A percentile compares a stretch with the other conserved stretches of the same genome.
Conservation (phyloP, 1,140 invertebrate species). For the Bombus soroeensis region DNA sequence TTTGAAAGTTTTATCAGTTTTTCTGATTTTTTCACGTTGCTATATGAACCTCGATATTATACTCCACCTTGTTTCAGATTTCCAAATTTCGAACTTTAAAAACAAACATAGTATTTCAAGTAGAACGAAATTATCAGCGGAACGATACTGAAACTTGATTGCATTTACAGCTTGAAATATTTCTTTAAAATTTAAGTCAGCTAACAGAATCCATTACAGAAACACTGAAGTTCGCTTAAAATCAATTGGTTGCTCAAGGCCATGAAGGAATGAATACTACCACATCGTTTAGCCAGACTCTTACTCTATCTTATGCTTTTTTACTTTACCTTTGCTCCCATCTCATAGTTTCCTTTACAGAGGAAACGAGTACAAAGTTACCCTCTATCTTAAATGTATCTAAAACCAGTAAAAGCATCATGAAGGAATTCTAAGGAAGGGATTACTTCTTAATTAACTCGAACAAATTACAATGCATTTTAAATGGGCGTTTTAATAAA, state of each 20-base stretch:
- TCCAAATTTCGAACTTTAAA: no score
- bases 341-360: background rate
- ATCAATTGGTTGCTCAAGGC: constrained; percentile 2
- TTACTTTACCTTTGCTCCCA: background rate
- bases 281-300: background rate
- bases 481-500: background rate
- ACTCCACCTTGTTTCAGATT: no score
- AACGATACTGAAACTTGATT: background rate
- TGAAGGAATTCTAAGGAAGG: background rate
- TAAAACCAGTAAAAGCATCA: background rate
- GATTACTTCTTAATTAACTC: background rate
- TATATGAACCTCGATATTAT: no score
- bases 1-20: no score
- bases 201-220: background rate
- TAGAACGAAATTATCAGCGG: background rate
- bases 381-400: background rate
- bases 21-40: no score
- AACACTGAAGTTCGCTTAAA: background rate
- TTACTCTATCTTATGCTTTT: background rate
- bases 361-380: background rate
- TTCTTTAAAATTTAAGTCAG: background rate
- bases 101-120: background rate
- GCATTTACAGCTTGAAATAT: background rate
- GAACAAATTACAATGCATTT: background rate
- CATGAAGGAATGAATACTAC: background rate